Base-by-base conservation (phyloP, 2,797 vertebrate species). In the Phoxinus dragarum region DNA sequence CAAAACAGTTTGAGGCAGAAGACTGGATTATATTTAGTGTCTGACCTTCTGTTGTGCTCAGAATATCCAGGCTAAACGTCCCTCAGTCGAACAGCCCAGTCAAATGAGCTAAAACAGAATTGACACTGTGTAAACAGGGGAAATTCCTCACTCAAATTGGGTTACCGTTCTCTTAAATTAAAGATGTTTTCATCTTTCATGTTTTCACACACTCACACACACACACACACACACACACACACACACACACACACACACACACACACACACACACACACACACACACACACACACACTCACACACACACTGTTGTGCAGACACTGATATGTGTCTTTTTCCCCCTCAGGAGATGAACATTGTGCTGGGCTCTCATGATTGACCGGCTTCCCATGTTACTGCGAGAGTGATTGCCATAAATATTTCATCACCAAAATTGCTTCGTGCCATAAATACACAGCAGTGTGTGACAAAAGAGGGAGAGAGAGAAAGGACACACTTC, bases 361-460 rank as follows among this genome's bases (percentile, higher is more conserved):
- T 86, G 86, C 68, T 38, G 83, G 73, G 73, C 84, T 76, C 68
- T 82, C 81, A 74, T 87, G 88, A 90, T 86, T 86, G 86, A 89
- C 87, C 78, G 79, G 84, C 88, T 86, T 71, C 23, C 81, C 80
- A 85, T 52, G 80, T 85, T 87, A 87, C 87, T 75, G 71, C 42
- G 80, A 83, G 92, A 93, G 89, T 89, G 89, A 89, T 89, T 66
- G 34, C 88, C 89, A 90, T 94, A 92, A 94, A 94, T 93, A 92
- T 91, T 93, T 94, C 88, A 93, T 89, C 6, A 67, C 72, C 83
- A 92, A 93, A 94, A 94, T 92, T 90, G 91, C 91, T 91, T 89
- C 49, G 56, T 86, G 89, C 91, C 91, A 89, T 94, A 93, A 94
- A 95, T 93, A 90, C 86, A 90, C 72, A 90, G 40, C 82, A 61